Evolutionary conservation across 2,113 vertebrate genomes (phyloP).

Genomic region (Nematolebias whitei): DNA sequence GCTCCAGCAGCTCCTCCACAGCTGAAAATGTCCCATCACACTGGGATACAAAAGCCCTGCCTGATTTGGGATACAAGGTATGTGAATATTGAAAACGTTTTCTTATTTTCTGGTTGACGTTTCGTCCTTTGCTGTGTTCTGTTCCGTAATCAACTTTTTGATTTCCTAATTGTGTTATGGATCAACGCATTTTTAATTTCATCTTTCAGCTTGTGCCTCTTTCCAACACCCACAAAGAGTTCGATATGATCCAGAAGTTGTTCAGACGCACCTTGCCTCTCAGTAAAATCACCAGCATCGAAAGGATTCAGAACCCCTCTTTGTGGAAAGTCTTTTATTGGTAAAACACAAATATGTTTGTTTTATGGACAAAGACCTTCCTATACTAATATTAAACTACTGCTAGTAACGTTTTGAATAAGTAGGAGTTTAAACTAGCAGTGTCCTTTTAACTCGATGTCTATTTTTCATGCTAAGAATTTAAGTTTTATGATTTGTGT

Average conservation of each 20-base stretch:
- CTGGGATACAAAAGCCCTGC: conserved; percentile 85
- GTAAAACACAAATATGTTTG: conserved; percentile 63
- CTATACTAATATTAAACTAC: background rate
- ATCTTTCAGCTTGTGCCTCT: conserved; percentile 77
- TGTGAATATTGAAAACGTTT: background rate
- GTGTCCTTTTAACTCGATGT: no score
- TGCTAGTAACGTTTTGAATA: background rate
- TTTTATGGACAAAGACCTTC: background rate
- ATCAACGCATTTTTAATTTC: no score
- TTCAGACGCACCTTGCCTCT: conserved; percentile 82
- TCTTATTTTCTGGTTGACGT: background rate
- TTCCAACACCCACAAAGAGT: conserved; percentile 58
- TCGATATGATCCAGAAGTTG: conserved; percentile 61
- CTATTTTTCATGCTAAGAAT: background rate
- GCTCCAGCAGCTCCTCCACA: conserved; percentile 40
- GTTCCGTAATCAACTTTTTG: background rate
- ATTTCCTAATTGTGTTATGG: no score
- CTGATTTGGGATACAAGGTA: conserved; percentile 86
- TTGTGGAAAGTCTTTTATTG: conserved; percentile 87
- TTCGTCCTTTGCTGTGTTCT: background rate
- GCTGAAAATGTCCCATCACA: conserved; percentile 77
- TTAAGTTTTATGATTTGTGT: background rate
- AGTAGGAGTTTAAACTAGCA: no score
- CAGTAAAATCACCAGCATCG: conserved; percentile 78
- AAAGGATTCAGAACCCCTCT: conserved; percentile 84